Percentiles rank a stretch among this genome's conserved stretches.
phyloP scores from a whole-genome alignment of 1,140 invertebrate species.

The Drosophila kurseongensis region DNA sequence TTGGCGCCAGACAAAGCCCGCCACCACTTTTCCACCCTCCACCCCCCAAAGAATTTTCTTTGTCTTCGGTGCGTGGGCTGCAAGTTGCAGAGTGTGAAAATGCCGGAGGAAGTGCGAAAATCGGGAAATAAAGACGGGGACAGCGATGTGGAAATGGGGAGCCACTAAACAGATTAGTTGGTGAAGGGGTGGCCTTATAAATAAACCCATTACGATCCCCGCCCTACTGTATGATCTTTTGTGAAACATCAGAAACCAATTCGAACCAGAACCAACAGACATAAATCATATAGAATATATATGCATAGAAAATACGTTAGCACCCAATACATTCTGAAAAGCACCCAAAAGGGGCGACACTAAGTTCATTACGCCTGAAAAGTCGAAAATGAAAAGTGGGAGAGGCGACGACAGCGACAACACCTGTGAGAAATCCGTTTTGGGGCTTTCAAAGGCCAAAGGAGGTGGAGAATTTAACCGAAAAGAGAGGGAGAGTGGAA shows the following conservation, averaged over 20 bases:
- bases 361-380: conserved; percentile 75
- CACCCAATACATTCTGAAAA: conserved; percentile 31
- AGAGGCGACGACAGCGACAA: conserved; percentile 41
- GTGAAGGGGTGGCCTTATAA: conserved; percentile 16
- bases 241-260: conserved; percentile 68
- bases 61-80: conserved; percentile 38
- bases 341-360: conserved; percentile 53
- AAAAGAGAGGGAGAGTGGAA: background rate
- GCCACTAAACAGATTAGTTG: conserved; percentile 25
- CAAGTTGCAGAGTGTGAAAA: conserved; percentile 38
- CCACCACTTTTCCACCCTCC: background rate
- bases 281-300: conserved; percentile 69
- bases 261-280: conserved; percentile 61
- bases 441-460: conserved; percentile 34
- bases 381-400: conserved; percentile 25
- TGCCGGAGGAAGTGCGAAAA: conserved; percentile 39
- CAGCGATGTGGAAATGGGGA: no score
- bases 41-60: conserved; percentile 10
- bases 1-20: conserved; percentile 70
- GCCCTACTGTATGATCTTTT: conserved; percentile 32
- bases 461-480: background rate
- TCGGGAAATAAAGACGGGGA: background rate
- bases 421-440: conserved; percentile 49
- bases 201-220: conserved; percentile 43
- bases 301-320: conserved; percentile 53